phyloP scores from a whole-genome alignment of 2,888 invertebrate genomes.

The Tipula lateralis region DNA sequence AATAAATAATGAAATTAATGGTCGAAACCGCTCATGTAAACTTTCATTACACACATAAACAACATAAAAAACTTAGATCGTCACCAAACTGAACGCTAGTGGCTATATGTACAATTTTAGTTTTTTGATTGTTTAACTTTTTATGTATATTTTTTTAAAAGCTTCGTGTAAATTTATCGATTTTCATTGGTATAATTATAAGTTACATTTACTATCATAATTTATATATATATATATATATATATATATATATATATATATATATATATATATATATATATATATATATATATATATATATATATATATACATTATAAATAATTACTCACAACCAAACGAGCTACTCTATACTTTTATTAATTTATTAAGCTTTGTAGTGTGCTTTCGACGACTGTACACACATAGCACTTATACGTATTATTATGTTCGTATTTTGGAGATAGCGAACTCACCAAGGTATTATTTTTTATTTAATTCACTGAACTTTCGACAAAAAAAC shows the following conservation, averaged over 20 bases:
- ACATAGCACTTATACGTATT: background rate
- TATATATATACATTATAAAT: background rate
- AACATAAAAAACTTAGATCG: background rate
- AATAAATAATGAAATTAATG: constrained; percentile 4
- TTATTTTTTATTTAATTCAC: background rate
- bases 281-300: too few relatives aligned
- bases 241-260: background rate
- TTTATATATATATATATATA: background rate
- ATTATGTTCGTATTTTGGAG: background rate
- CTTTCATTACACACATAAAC: background rate
- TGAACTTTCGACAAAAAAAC: background rate
- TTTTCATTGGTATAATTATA: background rate
- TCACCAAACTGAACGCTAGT: background rate
- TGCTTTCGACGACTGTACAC: background rate
- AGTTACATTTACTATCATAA: background rate
- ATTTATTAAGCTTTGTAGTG: background rate
- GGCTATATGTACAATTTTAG: background rate
- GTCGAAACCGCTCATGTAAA: background rate
- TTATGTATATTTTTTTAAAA: background rate
- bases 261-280: too few relatives aligned
- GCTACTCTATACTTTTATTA: background rate
- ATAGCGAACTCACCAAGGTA: background rate
- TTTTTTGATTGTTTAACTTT: constrained; percentile 16
- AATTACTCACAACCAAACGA: background rate
- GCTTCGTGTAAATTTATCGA: constrained; percentile 19